These are phyloP conservation scores for Rhea pennata DNA, from an alignment of 2,113 vertebrate species.

Conservation along the genomic window DNA sequence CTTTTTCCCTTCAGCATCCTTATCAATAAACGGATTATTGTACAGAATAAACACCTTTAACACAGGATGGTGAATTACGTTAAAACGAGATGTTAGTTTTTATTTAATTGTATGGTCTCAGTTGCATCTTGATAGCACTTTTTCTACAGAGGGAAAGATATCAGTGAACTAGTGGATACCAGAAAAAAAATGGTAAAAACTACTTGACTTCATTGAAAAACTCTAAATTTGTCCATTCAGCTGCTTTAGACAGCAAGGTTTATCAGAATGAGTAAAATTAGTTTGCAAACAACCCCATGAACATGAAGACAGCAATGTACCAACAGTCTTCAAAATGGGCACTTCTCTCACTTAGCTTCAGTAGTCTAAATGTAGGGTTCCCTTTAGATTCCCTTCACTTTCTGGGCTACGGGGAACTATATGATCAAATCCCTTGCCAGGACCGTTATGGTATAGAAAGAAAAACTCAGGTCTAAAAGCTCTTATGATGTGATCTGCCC, in stretches of 20 bases:
- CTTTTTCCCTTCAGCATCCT: slow-evolving; percentile 24
- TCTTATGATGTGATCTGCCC: background rate
- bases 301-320: background rate
- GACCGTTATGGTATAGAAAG: background rate
- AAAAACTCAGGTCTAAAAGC: background rate
- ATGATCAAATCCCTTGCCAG: background rate
- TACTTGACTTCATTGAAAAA: background rate
- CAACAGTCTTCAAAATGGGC: background rate
- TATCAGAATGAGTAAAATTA: background rate
- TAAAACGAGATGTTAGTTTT: slow-evolving; percentile 4
- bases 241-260: background rate
- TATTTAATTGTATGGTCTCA: background rate
- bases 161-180: background rate
- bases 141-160: background rate
- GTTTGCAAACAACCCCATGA: background rate
- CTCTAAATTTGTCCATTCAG: background rate
- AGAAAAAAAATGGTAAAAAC: background rate
- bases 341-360: background rate
- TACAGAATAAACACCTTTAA: slow-evolving; percentile 15
- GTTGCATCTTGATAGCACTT: background rate
- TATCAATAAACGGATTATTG: slow-evolving; percentile 36
- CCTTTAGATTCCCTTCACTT: background rate
- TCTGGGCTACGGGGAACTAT: background rate
- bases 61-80: background rate
- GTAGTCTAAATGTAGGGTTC: background rate